A percentile compares a stretch with the other conserved stretches of the same genome.
Conservation (phyloP, 92 coral and sea anemone species). For the Palythoa grandiflora region DNA sequence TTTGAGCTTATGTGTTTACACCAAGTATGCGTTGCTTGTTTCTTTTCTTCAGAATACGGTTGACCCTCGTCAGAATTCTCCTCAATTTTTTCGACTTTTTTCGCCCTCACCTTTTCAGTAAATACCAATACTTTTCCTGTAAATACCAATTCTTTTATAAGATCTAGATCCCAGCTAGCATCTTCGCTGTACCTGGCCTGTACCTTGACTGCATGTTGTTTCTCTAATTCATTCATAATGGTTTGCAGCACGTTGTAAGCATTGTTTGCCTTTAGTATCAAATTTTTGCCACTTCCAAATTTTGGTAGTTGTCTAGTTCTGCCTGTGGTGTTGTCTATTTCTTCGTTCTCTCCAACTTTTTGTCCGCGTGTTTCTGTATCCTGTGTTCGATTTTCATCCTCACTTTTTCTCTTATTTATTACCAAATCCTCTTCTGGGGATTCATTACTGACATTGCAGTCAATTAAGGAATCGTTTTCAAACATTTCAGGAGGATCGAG, state of each 20-base stretch:
- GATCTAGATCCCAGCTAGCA: background rate
- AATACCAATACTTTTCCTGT: background rate
- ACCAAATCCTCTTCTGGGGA: background rate
- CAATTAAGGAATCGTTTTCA: background rate
- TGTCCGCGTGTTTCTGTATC: background rate
- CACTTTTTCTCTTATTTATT: no score
- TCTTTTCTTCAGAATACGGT: conserved; percentile 10
- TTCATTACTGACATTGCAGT: background rate
- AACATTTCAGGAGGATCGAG: background rate
- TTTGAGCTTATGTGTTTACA: background rate
- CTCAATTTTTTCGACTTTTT: background rate
- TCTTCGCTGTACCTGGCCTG: no score
- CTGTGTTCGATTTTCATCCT: background rate
- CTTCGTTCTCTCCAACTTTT: background rate
- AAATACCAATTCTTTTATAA: no score
- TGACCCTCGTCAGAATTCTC: conserved; percentile 9
- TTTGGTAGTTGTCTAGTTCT: background rate
- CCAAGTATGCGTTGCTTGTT: background rate
- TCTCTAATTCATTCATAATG: background rate
- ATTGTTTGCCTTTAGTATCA: background rate
- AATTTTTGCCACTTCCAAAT: background rate
- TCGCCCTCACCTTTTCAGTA: background rate
- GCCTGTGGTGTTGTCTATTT: background rate
- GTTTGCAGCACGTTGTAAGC: background rate
- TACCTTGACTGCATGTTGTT: background rate